Evolutionary conservation across 1,140 invertebrate species (phyloP).

Genomic region (Camponotus pennsylvanicus): DNA sequence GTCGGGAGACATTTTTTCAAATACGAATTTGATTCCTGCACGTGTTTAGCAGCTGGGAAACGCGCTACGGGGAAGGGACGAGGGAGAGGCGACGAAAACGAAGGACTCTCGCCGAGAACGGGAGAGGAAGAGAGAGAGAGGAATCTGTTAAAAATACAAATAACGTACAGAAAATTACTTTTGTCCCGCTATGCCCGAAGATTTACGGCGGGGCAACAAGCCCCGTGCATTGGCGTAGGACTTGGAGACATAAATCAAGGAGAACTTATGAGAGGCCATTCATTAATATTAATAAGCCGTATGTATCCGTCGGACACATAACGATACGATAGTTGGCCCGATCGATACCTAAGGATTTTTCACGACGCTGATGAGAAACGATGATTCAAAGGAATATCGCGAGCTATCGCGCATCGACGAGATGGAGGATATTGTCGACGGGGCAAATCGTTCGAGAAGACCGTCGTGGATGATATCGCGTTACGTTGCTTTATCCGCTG

Average conservation of each 20-base stretch:
- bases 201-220: slow-evolving; percentile 85
- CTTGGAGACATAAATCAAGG: slow-evolving; percentile 83
- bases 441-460: neutral
- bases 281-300: slow-evolving; percentile 86
- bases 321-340: slow-evolving; percentile 82
- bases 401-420: slow-evolving; percentile 31
- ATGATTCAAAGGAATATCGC: slow-evolving; percentile 69
- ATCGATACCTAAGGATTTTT: slow-evolving; percentile 76
- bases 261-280: slow-evolving; percentile 83
- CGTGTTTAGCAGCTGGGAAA: slow-evolving; percentile 37
- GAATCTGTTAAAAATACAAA: slow-evolving; percentile 83
- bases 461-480: neutral
- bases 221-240: slow-evolving; percentile 81
- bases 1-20: neutral
- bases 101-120: neutral
- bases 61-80: neutral
- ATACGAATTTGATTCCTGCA: slow-evolving; percentile 53
- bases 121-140: neutral
- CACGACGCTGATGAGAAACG: slow-evolving; percentile 67
- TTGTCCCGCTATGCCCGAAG: slow-evolving; percentile 82
- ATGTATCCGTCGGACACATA: slow-evolving; percentile 83
- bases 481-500: slow-evolving; percentile 23
- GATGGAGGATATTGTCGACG: slow-evolving; percentile 33
- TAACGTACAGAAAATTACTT: slow-evolving; percentile 85
- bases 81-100: slow-evolving; percentile 63